Conservation (phyloP, 2,888 invertebrate genomes). For the Epsilonema sp. region DNA sequence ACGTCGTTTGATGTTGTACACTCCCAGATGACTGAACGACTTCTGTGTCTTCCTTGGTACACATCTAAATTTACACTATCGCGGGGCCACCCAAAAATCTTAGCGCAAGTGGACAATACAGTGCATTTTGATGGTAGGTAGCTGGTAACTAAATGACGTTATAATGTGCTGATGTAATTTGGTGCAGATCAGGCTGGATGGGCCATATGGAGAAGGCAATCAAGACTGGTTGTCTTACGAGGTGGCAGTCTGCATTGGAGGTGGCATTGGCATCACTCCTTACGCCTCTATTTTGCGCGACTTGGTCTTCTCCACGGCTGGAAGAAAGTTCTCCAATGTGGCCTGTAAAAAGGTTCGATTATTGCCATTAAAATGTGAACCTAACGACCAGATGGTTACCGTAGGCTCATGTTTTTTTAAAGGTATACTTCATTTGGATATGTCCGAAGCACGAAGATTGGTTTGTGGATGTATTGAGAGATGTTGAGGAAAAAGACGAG, state of each 20-base stretch:
- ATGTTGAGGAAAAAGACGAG: constrained; percentile 80
- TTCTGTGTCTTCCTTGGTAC: too few relatives aligned
- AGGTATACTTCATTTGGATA: constrained; percentile 93
- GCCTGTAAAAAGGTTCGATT: constrained; percentile 68
- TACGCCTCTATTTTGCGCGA: constrained; percentile 91
- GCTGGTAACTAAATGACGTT: too few relatives aligned
- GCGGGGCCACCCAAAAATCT: too few relatives aligned
- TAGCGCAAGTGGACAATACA: too few relatives aligned
- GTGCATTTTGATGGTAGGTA: too few relatives aligned
- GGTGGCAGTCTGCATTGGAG: constrained; percentile 90
- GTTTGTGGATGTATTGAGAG: constrained; percentile 86
- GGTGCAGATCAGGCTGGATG: not conserved
- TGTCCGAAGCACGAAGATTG: constrained; percentile 95
- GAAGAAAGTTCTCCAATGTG: constrained; percentile 83
- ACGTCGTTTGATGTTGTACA: too few relatives aligned
- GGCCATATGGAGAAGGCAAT: constrained; percentile 40
- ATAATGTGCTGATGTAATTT: too few relatives aligned
- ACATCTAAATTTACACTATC: too few relatives aligned
- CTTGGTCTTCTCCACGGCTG: constrained; percentile 64
- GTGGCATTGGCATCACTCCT: constrained; percentile 76
- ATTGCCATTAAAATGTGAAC: not conserved
- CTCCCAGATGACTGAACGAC: too few relatives aligned
- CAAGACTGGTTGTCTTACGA: constrained; percentile 97
- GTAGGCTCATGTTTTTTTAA: not conserved
- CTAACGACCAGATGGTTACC: not conserved